Conservation (phyloP, 2,888 invertebrate species). For the Morpho deidamia region DNA sequence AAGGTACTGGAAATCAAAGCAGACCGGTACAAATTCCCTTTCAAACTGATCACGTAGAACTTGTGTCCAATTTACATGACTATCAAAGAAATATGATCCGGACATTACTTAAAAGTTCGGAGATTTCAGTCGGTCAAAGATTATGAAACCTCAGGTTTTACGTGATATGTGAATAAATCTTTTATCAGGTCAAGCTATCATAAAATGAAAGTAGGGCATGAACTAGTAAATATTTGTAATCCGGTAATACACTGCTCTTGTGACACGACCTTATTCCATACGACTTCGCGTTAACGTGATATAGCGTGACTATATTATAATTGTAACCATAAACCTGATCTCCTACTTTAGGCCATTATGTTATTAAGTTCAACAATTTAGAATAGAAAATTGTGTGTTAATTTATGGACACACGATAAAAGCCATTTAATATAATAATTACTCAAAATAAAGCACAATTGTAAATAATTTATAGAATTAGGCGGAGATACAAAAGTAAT, state of each 20-base stretch:
- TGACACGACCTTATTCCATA: conserved; percentile 5
- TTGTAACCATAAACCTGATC: neutral
- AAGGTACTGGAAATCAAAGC: too few relatives aligned
- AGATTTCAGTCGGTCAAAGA: neutral
- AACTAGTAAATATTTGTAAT: conserved; percentile 6
- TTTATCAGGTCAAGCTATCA: neutral
- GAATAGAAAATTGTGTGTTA: neutral
- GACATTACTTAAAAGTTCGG: too few relatives aligned
- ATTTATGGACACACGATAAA: too few relatives aligned
- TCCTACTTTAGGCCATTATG: too few relatives aligned
- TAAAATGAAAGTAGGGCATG: conserved; percentile 3
- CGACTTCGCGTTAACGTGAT: neutral
- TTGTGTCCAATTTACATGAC: too few relatives aligned
- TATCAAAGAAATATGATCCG: too few relatives aligned
- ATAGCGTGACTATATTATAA: neutral
- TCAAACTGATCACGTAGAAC: too few relatives aligned
- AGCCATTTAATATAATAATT: too few relatives aligned
- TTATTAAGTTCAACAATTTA: neutral
- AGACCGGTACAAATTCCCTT: too few relatives aligned
- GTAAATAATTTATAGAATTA: too few relatives aligned
- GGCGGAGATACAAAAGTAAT: too few relatives aligned
- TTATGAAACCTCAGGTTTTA: neutral
- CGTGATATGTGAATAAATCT: neutral
- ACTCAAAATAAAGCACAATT: too few relatives aligned
- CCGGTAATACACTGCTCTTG: conserved; percentile 5